phyloP scores from a whole-genome alignment of 2,113 vertebrate species.

The Pluvianellus socialis region DNA sequence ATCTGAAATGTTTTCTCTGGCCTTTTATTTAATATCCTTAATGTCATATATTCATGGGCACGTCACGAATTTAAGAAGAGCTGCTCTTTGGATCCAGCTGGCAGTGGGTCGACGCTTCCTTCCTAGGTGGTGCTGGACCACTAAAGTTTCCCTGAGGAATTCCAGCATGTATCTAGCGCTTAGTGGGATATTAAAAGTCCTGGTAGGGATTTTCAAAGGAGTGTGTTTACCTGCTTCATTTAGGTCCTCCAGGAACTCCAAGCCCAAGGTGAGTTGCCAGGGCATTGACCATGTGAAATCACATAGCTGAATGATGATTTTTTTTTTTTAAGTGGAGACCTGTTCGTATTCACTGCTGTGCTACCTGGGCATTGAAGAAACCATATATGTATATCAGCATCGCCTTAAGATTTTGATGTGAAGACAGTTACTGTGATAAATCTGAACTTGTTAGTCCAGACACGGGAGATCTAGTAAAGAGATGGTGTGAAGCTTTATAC shows the following conservation, averaged over 20 bases:
- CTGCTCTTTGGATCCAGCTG: not conserved
- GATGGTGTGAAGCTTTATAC: not conserved
- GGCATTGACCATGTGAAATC: not conserved
- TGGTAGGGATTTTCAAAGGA: not conserved
- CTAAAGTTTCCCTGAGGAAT: not conserved
- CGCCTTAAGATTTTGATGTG: not conserved
- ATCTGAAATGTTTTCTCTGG: not conserved
- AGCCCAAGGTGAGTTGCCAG: not conserved
- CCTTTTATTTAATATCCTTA: not conserved
- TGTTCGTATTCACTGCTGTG: rapidly evolving
- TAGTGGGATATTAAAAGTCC: not conserved
- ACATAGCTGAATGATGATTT: not conserved
- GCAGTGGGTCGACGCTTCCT: not conserved
- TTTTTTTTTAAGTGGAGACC: not conserved
- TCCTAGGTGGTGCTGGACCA: not conserved
- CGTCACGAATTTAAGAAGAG: not conserved
- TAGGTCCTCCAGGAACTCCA: not conserved
- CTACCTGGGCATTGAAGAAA: not conserved
- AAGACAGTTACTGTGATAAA: not conserved
- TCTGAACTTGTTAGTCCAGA: not conserved
- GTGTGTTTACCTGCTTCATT: not conserved
- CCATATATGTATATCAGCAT: rapidly evolving
- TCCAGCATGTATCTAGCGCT: not conserved
- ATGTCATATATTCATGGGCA: rapidly evolving
- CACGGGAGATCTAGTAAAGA: not conserved